A percentile compares a stretch with the other conserved stretches of the same genome.
These are phyloP conservation scores for Marronus borbonicus DNA, from an alignment of 2,888 invertebrate species.

Conservation along the genomic window DNA sequence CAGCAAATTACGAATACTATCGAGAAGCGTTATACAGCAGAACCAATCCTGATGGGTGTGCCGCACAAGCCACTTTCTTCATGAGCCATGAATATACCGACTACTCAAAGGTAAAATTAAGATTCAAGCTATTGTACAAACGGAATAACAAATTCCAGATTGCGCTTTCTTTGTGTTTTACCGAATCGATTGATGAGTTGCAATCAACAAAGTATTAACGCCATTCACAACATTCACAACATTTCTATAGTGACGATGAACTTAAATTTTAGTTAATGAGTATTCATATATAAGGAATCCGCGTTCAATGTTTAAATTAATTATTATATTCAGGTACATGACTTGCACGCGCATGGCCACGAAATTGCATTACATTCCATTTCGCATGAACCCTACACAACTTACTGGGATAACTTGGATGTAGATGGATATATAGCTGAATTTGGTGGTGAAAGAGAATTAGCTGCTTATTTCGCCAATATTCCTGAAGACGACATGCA, in stretches of 20 bases:
- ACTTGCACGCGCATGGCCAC: slow-evolving; percentile 75
- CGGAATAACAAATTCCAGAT: too few relatives aligned
- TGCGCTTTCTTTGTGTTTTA: too few relatives aligned
- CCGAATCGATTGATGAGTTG: too few relatives aligned
- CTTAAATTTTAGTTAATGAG: too few relatives aligned
- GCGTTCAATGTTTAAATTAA: neutral
- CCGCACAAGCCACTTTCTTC: slow-evolving; percentile 77
- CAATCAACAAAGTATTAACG: too few relatives aligned
- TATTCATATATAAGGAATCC: neutral
- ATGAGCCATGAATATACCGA: slow-evolving; percentile 82
- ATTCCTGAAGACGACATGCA: slow-evolving; percentile 70
- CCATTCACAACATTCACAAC: too few relatives aligned
- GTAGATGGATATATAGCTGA: slow-evolving; percentile 73
- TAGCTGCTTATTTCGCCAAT: slow-evolving; percentile 73
- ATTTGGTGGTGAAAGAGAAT: slow-evolving; percentile 75
- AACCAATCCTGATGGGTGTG: slow-evolving; percentile 78
- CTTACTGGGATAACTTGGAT: slow-evolving; percentile 75
- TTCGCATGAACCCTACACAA: slow-evolving; percentile 72
- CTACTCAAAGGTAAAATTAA: slow-evolving; percentile 70
- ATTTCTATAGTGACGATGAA: too few relatives aligned
- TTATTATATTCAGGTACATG: slow-evolving; percentile 69
- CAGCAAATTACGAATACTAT: slow-evolving; percentile 74
- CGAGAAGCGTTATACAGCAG: slow-evolving; percentile 71
- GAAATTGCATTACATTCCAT: slow-evolving; percentile 83
- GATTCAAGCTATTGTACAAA: too few relatives aligned